These are phyloP conservation scores for Papilio helenus DNA, from an alignment of 1,140 invertebrate species.

Conservation along the genomic window DNA sequence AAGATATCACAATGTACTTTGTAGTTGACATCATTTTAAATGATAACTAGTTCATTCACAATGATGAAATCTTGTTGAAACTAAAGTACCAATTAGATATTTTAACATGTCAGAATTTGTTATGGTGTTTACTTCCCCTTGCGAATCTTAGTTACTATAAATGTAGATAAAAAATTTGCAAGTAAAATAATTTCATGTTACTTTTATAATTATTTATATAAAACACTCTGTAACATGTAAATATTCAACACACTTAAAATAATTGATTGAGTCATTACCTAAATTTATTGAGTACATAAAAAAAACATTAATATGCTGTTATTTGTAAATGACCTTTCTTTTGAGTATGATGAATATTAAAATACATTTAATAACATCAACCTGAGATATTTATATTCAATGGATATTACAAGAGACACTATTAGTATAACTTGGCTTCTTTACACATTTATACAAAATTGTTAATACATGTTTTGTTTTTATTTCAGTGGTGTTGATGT, in stretches of 20 bases:
- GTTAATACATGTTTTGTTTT: slow-evolving; percentile 8
- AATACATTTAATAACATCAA: background rate
- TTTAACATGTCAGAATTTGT: background rate
- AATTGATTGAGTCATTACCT: background rate
- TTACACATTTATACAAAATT: too few species aligned
- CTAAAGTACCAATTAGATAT: background rate
- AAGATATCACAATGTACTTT: background rate
- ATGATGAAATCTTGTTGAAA: background rate
- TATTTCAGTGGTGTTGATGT: slow-evolving; percentile 93
- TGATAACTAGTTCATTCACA: background rate
- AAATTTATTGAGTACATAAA: background rate
- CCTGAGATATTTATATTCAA: background rate
- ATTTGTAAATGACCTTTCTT: background rate
- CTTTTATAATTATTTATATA: background rate
- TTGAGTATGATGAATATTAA: background rate
- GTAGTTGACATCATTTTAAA: background rate
- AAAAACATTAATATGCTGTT: background rate
- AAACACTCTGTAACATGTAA: too few species aligned
- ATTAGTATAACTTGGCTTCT: too few species aligned
- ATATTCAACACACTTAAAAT: background rate
- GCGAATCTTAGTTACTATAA: too few species aligned
- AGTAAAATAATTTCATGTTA: background rate
- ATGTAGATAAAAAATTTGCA: too few species aligned
- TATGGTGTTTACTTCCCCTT: background rate
- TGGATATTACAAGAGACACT: too few species aligned